A percentile compares a stretch with the other conserved stretches of the same genome.
Evolutionary conservation across 2,113 vertebrate species (phyloP).

Genomic region (Furnarius figulus): DNA sequence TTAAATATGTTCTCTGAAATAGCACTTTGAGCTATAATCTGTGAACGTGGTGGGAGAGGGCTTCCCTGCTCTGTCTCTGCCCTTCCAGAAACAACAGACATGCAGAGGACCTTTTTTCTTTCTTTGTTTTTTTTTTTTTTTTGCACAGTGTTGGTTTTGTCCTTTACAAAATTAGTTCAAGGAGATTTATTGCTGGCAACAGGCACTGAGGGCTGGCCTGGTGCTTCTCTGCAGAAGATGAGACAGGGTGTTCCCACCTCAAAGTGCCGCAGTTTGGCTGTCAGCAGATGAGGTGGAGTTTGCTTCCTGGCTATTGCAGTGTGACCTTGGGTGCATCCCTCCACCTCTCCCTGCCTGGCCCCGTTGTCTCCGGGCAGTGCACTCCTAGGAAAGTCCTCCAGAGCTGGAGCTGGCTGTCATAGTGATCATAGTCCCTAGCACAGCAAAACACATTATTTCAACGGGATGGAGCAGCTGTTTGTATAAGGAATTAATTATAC

Average conservation of each 20-base stretch:
- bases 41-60: background rate
- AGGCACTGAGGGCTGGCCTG: background rate
- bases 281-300: slow-evolving; percentile 1
- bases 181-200: slow-evolving; percentile 49
- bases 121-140: too few relatives aligned
- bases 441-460: background rate
- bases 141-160: background rate
- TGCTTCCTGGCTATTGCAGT: background rate
- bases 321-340: background rate
- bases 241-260: background rate
- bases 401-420: background rate
- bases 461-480: slow-evolving; percentile 22
- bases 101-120: background rate
- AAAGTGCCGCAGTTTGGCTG: background rate
- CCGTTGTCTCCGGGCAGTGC: background rate
- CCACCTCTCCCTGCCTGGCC: background rate
- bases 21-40: background rate
- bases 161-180: slow-evolving; percentile 47
- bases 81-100: background rate
- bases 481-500: slow-evolving; percentile 41
- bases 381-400: background rate
- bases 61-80: background rate
- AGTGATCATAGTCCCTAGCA: background rate
- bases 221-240: slow-evolving; percentile 24
- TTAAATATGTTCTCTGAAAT: background rate